Evolutionary conservation across 2,888 invertebrate genomes (phyloP).

Genomic region (Archips crataeganus): DNA sequence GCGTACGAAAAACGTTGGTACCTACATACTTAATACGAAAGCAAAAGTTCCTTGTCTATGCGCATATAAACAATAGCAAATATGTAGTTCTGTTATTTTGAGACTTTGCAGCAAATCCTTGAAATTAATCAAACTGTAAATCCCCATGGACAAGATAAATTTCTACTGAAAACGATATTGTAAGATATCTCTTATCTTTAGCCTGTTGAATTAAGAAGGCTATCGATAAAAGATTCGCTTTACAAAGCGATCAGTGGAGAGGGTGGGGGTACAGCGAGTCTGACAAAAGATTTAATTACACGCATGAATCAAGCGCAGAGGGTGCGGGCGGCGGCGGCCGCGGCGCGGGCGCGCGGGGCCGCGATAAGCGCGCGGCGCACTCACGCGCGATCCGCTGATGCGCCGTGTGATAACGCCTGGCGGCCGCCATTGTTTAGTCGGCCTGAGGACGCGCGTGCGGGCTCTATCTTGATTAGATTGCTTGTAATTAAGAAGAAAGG

Average conservation of each 20-base stretch:
- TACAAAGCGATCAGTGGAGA: conserved; percentile 68
- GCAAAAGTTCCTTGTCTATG: too few relatives aligned
- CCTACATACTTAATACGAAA: too few relatives aligned
- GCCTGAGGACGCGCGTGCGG: conserved; percentile 66
- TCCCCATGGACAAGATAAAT: conserved; percentile 69
- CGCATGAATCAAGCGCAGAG: conserved; percentile 81
- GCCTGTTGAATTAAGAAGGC: conserved; percentile 70
- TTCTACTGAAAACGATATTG: conserved; percentile 52
- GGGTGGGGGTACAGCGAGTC: conserved; percentile 66
- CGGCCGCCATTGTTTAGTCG: conserved; percentile 62
- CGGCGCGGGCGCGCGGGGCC: conserved; percentile 57
- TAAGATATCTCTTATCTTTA: conserved; percentile 61
- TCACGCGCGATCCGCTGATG: conserved; percentile 69
- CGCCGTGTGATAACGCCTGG: conserved; percentile 60
- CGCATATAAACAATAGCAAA: not conserved
- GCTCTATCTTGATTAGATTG: conserved; percentile 69
- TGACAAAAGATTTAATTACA: conserved; percentile 85
- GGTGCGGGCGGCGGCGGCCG: conserved; percentile 54
- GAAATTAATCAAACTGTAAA: conserved; percentile 66
- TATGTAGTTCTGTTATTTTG: conserved; percentile 11
- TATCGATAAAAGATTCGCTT: conserved; percentile 62
- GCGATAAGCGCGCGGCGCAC: conserved; percentile 70
- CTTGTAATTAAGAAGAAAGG: conserved; percentile 57
- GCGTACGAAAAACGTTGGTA: too few relatives aligned
- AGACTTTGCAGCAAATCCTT: conserved; percentile 42